Conservation (phyloP, 2,113 vertebrate species). For the Apodemus sylvaticus region DNA sequence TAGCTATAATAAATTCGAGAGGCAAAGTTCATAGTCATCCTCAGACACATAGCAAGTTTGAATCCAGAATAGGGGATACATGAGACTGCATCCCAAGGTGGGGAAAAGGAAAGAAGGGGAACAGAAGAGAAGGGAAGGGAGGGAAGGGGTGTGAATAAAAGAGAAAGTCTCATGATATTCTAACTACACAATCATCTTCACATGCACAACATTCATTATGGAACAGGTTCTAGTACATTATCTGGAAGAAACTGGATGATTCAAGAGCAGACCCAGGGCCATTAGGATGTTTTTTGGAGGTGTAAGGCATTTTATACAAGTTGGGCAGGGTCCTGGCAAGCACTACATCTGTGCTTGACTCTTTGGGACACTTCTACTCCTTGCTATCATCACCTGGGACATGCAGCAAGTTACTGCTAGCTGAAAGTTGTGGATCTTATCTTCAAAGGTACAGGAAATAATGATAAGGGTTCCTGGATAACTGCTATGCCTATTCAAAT, state of each 20-base stretch:
- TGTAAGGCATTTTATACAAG: neutral
- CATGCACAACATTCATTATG: neutral
- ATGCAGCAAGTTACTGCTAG: neutral
- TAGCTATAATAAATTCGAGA: neutral
- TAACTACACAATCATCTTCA: neutral
- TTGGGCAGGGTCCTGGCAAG: neutral
- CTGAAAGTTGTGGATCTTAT: neutral
- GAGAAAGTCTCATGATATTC: neutral
- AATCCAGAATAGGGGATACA: neutral
- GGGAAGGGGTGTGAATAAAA: rapidly evolving
- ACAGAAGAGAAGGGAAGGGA: neutral
- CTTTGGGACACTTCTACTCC: neutral
- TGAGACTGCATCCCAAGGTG: neutral
- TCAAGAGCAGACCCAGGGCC: neutral
- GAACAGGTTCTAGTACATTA: neutral
- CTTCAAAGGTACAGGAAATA: neutral
- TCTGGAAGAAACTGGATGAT: neutral
- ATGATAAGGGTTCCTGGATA: neutral
- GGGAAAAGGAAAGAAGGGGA: neutral
- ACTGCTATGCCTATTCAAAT: neutral
- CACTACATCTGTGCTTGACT: neutral
- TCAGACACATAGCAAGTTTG: neutral
- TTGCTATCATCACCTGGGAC: neutral
- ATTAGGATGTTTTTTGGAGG: neutral
- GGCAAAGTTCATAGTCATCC: neutral